These are phyloP conservation scores for Scytalopus superciliaris DNA, from an alignment of 2,113 vertebrate genomes.

Conservation along the genomic window DNA sequence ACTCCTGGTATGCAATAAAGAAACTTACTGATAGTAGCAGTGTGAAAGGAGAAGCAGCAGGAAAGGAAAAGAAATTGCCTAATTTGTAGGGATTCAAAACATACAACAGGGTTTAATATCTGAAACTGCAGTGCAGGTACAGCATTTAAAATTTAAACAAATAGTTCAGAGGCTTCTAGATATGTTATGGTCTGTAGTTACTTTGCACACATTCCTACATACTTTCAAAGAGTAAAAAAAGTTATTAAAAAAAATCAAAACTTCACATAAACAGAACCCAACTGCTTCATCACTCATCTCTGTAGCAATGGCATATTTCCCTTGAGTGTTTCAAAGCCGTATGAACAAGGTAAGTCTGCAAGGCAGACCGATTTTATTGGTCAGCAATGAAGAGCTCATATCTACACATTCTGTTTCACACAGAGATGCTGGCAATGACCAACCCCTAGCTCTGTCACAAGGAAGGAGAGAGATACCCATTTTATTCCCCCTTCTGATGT, in stretches of 20 bases:
- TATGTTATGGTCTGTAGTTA: background rate
- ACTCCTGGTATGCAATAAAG: background rate
- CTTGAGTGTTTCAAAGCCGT: background rate
- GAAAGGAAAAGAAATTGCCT: constrained; percentile 11
- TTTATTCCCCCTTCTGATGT: background rate
- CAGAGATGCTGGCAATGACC: background rate
- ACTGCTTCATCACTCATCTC: background rate
- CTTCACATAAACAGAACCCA: background rate
- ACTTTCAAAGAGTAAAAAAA: background rate
- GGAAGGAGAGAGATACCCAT: background rate
- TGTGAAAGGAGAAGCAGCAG: background rate
- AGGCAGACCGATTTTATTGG: constrained; percentile 6
- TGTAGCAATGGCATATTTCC: background rate
- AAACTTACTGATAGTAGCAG: background rate
- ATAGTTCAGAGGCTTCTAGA: background rate
- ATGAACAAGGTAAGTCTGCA: background rate
- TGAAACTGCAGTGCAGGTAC: background rate
- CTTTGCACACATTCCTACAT: background rate
- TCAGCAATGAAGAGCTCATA: background rate
- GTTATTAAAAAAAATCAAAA: background rate
- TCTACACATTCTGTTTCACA: background rate
- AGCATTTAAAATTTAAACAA: constrained; percentile 20
- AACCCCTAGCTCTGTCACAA: background rate
- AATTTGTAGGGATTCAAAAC: constrained; percentile 17
- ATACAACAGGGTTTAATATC: constrained; percentile 14